Percentiles rank a stretch among this genome's conserved stretches.
Evolutionary conservation across 1,140 invertebrate genomes (phyloP).

Genomic region (Andrena cerasifolii): DNA sequence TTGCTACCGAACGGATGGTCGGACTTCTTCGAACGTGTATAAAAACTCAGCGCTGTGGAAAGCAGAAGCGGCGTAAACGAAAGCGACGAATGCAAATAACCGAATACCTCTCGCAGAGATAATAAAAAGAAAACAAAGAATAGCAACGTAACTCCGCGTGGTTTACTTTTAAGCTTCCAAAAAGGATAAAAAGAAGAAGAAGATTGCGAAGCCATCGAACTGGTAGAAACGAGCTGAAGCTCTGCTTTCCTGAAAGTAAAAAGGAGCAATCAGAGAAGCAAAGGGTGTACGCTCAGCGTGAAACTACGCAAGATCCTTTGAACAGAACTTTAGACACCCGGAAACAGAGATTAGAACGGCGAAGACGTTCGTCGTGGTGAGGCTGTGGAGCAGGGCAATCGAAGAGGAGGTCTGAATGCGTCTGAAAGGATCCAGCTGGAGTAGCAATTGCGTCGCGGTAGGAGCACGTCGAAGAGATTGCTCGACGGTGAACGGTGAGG

Average conservation of each 20-base stretch:
- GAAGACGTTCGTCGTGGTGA: background rate
- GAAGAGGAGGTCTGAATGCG: background rate
- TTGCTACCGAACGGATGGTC: slow-evolving; percentile 11
- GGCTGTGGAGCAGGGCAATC: background rate
- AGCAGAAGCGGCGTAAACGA: background rate
- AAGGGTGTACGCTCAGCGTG: no score
- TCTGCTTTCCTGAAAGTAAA: no score
- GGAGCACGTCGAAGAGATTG: background rate
- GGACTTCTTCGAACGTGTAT: background rate
- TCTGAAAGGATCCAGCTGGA: background rate
- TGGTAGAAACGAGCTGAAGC: no score
- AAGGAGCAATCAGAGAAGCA: no score
- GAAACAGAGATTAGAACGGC: no score
- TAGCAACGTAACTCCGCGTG: no score
- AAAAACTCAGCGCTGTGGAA: no score
- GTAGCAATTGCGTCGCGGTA: background rate
- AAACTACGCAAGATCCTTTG: no score
- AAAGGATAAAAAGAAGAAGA: no score
- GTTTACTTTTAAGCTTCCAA: no score
- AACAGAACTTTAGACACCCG: no score
- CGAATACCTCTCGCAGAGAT: background rate
- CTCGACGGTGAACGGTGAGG: background rate
- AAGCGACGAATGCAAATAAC: background rate
- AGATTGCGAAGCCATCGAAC: no score
- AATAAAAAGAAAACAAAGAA: background rate